These are phyloP conservation scores for Urocynchramus pylzowi DNA, from an alignment of 2,113 vertebrate species.

Conservation along the genomic window DNA sequence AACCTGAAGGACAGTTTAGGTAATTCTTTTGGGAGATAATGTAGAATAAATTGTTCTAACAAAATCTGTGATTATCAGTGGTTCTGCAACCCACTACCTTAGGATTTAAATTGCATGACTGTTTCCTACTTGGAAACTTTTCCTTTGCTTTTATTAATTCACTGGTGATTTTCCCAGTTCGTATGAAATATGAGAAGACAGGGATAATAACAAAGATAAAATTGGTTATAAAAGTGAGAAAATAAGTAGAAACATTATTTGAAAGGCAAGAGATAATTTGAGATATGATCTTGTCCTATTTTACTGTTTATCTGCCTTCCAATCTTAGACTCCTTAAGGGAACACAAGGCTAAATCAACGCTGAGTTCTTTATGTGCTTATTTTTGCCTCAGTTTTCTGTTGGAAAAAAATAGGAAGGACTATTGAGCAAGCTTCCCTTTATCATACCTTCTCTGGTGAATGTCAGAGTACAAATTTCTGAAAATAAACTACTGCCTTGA, in stretches of 20 bases:
- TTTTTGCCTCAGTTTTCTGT: neutral
- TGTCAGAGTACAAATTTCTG: neutral
- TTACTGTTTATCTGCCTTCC: neutral
- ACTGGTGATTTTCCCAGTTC: neutral
- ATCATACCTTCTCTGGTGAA: neutral
- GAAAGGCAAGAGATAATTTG: neutral
- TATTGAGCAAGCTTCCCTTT: neutral
- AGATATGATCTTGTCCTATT: neutral
- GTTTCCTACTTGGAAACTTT: neutral
- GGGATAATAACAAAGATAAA: neutral
- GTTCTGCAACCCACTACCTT: neutral
- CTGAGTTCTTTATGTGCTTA: neutral
- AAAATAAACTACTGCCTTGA: neutral
- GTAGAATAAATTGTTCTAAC: neutral
- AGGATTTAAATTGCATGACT: neutral
- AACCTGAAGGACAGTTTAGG: neutral
- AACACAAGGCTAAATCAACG: neutral
- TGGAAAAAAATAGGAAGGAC: neutral
- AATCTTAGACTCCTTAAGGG: neutral
- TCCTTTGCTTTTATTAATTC: neutral
- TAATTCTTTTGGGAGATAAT: neutral
- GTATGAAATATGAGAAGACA: neutral
- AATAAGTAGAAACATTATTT: neutral
- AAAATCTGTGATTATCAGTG: neutral
- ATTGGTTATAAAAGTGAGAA: slow-evolving; percentile 6